These are phyloP conservation scores for Alexandromys fortis DNA, from an alignment of 2,113 vertebrate species.

Conservation along the genomic window DNA sequence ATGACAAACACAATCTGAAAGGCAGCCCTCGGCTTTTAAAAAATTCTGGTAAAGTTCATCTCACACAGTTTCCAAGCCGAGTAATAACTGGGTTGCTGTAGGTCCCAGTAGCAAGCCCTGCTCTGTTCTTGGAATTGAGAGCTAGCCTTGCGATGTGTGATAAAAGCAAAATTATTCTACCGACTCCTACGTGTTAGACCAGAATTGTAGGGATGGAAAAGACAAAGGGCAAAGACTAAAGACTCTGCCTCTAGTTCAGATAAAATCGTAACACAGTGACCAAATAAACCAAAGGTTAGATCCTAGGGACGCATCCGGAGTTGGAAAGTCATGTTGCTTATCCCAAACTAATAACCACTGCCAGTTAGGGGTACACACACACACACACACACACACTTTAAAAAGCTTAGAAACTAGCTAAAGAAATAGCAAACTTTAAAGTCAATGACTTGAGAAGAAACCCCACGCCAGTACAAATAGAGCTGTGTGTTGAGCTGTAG, in stretches of 20 bases:
- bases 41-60: background rate
- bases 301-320: background rate
- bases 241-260: background rate
- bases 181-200: background rate
- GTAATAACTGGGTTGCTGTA: background rate
- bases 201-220: background rate
- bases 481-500: background rate
- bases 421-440: background rate
- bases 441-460: background rate
- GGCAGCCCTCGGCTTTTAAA: background rate
- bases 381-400: background rate
- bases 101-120: slow-evolving; percentile 10
- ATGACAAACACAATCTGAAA: slow-evolving; percentile 26
- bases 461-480: slow-evolving; percentile 18
- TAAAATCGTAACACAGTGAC: background rate
- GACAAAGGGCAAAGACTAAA: slow-evolving; percentile 2
- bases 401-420: background rate
- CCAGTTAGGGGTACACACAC: too few relatives aligned
- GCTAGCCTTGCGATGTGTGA: background rate
- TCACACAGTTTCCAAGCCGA: slow-evolving; percentile 7
- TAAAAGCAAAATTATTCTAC: slow-evolving; percentile 42
- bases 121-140: slow-evolving; percentile 44
- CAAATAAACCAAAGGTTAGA: slow-evolving; percentile 23
- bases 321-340: background rate
- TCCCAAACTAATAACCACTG: background rate